Base-by-base conservation (phyloP, 2,797 vertebrate species). In the Mus caroli region DNA sequence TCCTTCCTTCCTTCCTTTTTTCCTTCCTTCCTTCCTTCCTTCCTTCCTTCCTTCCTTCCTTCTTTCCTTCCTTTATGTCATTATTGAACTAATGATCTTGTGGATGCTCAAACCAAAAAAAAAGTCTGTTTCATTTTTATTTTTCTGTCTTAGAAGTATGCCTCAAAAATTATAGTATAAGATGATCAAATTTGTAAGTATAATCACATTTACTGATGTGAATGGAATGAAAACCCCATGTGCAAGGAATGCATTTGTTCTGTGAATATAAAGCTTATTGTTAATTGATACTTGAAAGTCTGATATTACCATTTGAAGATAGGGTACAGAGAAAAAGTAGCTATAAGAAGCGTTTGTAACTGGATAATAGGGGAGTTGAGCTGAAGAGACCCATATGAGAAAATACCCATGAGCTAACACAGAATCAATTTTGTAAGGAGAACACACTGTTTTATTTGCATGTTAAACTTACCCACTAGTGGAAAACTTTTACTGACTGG, bases 131-230 rank as follows among this genome's bases (percentile, higher is more conserved):
- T 19, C 5, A 20, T 87, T 95, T 77, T n/a, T 15, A 92, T 77
- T 78, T 71, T 88, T 79, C 11, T 75, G 77, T 60, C 43, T 92
- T 90, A 80, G 71, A 90, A 91, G 11, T 24, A 95, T 82, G 92
- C n/a, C 34, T 93, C 46, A 62, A 67, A 85, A 93, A 91, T 96
- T 94, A 60, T 34, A 94, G 11, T 93, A 93, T 80, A 75, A 96
- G 67, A 90, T 86, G n/a, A 58, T 58, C 37, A 86, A 71, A 10
- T 79, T 93, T 96, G 69, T 88, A 90, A 88, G 43, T 90, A 56
- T 73, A 92, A 54, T 95, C 20, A 73, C 54, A 83, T 60, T 95
- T 93, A 89, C 37, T 95, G 46, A 94, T 96, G 85, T 79, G 91
- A 62, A 67, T 84, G 50, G 87, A 83, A 86, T 92, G 67, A 19